A percentile compares a stretch with the other conserved stretches of the same genome.
Conservation (phyloP, 1,140 invertebrate species). For the Galleria mellonella region DNA sequence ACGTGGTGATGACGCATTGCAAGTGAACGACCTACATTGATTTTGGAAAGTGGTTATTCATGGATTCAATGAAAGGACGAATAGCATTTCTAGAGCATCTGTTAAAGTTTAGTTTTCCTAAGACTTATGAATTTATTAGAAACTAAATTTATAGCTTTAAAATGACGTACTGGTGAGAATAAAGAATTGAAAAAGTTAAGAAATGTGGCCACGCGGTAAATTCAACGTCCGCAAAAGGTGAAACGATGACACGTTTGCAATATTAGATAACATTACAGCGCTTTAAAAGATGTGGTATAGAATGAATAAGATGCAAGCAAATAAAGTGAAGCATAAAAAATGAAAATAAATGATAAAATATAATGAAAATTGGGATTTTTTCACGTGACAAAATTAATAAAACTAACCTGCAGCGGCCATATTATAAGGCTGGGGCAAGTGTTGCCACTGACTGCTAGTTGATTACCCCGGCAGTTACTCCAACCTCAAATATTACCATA, state of each 20-base stretch:
- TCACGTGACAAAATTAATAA: conserved; percentile 67
- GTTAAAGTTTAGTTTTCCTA: conserved; percentile 12
- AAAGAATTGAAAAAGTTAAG: conserved; percentile 40
- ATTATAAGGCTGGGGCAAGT: conserved; percentile 67
- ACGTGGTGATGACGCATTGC: conserved; percentile 52
- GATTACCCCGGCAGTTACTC: background rate
- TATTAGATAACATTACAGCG: conserved; percentile 30
- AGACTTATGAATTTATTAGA: conserved; percentile 3
- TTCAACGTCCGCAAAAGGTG: conserved; percentile 66
- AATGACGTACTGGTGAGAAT: conserved; percentile 11
- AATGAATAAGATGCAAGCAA: conserved; percentile 18
- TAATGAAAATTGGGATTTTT: conserved; percentile 33
- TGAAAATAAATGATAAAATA: conserved; percentile 26
- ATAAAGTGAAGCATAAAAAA: conserved; percentile 26
- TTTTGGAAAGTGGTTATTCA: conserved; percentile 64
- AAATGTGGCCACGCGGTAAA: conserved; percentile 74
- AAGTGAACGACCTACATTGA: conserved; percentile 63
- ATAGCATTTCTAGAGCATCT: conserved; percentile 17
- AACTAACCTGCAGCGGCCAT: conserved; percentile 75
- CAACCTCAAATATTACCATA: too few species aligned
- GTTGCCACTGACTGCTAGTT: conserved; percentile 50
- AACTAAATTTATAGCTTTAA: background rate
- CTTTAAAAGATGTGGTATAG: conserved; percentile 12
- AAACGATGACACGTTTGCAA: conserved; percentile 72
- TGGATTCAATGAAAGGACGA: conserved; percentile 28